Conservation (phyloP, 1,140 invertebrate genomes). For the Nasonia longicornis region DNA sequence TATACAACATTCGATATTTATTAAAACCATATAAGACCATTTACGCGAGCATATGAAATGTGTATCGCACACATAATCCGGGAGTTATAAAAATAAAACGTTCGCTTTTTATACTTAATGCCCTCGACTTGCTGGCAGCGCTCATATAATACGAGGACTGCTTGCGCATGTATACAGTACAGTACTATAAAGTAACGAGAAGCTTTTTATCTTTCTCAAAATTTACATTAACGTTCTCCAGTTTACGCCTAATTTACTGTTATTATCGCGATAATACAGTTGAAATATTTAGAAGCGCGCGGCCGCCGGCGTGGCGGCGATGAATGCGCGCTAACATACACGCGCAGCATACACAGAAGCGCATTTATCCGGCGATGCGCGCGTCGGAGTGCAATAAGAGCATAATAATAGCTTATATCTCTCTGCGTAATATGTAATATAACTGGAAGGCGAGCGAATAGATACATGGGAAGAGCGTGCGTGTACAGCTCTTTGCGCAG, state of each 20-base stretch:
- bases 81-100: constrained; percentile 41
- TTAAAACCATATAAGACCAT: constrained; percentile 37
- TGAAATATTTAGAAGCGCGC: constrained; percentile 40
- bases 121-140: background rate
- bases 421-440: constrained; percentile 56
- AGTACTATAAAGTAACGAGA: constrained; percentile 29
- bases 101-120: constrained; percentile 8
- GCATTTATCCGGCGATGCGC: constrained; percentile 33
- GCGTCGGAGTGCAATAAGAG: constrained; percentile 49
- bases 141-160: background rate
- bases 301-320: constrained; percentile 20
- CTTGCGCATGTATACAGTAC: background rate
- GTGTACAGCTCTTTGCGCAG: constrained; percentile 51
- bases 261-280: constrained; percentile 44
- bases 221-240: constrained; percentile 44
- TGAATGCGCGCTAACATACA: constrained; percentile 13
- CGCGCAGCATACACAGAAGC: constrained; percentile 7
- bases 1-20: constrained; percentile 18
- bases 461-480: background rate
- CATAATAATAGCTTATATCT: constrained; percentile 55
- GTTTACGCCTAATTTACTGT: constrained; percentile 43
- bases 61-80: constrained; percentile 10
- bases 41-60: constrained; percentile 21
- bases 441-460: background rate
- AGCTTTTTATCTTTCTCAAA: constrained; percentile 41